Percentiles rank a stretch among this genome's conserved stretches.
These are phyloP conservation scores for Erpornis zantholeuca DNA, from an alignment of 2,113 vertebrate species.

Conservation along the genomic window DNA sequence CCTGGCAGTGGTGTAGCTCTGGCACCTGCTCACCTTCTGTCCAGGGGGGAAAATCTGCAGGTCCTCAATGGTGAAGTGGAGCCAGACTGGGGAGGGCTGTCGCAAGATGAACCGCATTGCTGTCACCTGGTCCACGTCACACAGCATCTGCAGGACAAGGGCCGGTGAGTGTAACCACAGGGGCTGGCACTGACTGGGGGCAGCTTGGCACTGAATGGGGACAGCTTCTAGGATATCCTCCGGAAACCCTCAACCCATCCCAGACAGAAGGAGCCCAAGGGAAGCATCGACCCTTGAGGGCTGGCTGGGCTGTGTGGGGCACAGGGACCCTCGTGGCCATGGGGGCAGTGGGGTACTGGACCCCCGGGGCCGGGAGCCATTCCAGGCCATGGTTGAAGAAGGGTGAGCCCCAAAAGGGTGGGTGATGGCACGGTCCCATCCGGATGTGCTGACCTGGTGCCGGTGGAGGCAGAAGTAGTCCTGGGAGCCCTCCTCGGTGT, in stretches of 20 bases:
- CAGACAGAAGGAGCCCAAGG: neutral
- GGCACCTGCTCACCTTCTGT: constrained; percentile 71
- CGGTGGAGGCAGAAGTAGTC: constrained; percentile 85
- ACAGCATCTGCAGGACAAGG: constrained; percentile 79
- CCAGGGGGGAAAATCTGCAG: constrained; percentile 77
- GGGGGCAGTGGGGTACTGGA: neutral
- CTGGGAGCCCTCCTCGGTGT: constrained; percentile 87
- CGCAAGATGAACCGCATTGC: constrained; percentile 86
- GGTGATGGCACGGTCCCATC: fast-evolving
- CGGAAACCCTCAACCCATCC: neutral
- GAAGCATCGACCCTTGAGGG: fast-evolving
- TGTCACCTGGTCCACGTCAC: constrained; percentile 77
- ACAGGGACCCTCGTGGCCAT: fast-evolving
- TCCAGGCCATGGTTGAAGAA: fast-evolving
- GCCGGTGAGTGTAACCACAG: neutral
- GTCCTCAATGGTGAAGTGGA: constrained; percentile 86
- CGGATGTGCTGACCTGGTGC: constrained; percentile 73
- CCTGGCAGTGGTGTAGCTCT: neutral
- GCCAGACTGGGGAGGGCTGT: constrained; percentile 90
- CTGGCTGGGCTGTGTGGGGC: neutral
- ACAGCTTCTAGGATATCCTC: neutral
- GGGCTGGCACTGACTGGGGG: neutral
- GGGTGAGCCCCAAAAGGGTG: neutral
- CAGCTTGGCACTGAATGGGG: neutral
- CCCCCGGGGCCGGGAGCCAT: fast-evolving